Evolutionary conservation across 1,140 invertebrate species (phyloP).

Genomic region (Conopomorpha cramerella): DNA sequence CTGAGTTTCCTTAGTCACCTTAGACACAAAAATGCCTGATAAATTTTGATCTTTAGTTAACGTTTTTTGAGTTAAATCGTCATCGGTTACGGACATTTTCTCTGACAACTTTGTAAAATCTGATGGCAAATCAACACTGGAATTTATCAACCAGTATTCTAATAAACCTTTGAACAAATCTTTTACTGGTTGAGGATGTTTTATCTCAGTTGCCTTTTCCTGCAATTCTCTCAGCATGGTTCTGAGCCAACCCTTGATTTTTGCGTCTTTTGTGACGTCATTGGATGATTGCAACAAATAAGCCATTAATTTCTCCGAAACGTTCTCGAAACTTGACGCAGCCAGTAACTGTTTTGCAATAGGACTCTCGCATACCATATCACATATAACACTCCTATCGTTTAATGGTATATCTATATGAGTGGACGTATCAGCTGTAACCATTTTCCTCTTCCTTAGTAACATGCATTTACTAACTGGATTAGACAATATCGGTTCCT

Average conservation of each 20-base stretch:
- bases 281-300: too few species aligned
- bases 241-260: slow-evolving; percentile 20
- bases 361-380: slow-evolving; percentile 6
- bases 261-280: slow-evolving; percentile 3
- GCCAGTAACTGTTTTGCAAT: slow-evolving; percentile 15
- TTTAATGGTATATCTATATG: slow-evolving; percentile 2
- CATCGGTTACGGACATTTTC: too few species aligned
- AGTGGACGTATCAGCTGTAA: slow-evolving; percentile 6
- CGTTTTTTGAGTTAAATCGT: too few species aligned
- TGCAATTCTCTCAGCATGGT: slow-evolving; percentile 29
- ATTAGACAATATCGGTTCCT: slow-evolving; percentile 23
- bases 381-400: slow-evolving; percentile 5
- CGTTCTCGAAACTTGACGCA: slow-evolving; percentile 18
- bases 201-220: slow-evolving; percentile 15
- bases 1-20: slow-evolving; percentile 22
- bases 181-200: slow-evolving; percentile 25
- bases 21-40: slow-evolving; percentile 16
- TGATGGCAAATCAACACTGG: too few species aligned
- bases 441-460: slow-evolving; percentile 16
- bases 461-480: slow-evolving; percentile 27
- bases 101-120: too few species aligned
- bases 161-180: slow-evolving; percentile 29
- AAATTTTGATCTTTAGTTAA: slow-evolving; percentile 28
- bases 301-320: slow-evolving; percentile 30
- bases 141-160: slow-evolving; percentile 35